Base-by-base conservation (phyloP, 2,888 invertebrate species). In the Automeris io region DNA sequence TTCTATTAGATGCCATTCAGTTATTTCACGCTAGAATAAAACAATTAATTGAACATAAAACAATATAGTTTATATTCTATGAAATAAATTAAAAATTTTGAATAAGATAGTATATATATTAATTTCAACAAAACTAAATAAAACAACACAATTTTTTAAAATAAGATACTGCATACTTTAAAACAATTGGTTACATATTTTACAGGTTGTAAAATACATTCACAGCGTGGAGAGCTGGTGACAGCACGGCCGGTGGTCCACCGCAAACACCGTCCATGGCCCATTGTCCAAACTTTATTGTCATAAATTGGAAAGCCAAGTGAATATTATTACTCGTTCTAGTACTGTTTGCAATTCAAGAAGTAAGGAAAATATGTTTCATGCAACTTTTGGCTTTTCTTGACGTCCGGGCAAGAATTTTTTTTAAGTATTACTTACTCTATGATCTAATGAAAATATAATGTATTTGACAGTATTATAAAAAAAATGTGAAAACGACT, bases 201-300 rank as follows among this genome's bases (percentile, higher is more conserved):
- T 38, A 42, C 47, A 40, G 21, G 40, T 51, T 52, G 38, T 40
- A 42, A 51, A 54, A 48, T 46, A 43, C 40, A 46, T 44, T 51
- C 50, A 47, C 46, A 54, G 47, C 51, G 53, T 50, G 55, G 54
- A 46, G 43, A 47, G 45, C 41, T 48, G 47, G 54, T 45, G 47
- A 44, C 38, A 31, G 48, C 76, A 40, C 54, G 71, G 69, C 65
- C 63, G 82, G 81, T 82, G 79, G 80, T 78, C 81, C 59, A 56
- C 70, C 67, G 70, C 77, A 76, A 79, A 80, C 74, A 73, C 52
- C 45, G 56, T 47, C 60, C 55, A 51, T 57, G 47, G 42, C 16
- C 61, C 66, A 74, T 72, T 75, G 77, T 79, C 70, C 75, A 69
- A 67, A 71, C 67, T 74, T 78, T 75, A 74, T 70, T 70, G 69